These are phyloP conservation scores for Gastrophryne carolinensis DNA, from an alignment of 2,797 vertebrate species.

Conservation along the genomic window DNA sequence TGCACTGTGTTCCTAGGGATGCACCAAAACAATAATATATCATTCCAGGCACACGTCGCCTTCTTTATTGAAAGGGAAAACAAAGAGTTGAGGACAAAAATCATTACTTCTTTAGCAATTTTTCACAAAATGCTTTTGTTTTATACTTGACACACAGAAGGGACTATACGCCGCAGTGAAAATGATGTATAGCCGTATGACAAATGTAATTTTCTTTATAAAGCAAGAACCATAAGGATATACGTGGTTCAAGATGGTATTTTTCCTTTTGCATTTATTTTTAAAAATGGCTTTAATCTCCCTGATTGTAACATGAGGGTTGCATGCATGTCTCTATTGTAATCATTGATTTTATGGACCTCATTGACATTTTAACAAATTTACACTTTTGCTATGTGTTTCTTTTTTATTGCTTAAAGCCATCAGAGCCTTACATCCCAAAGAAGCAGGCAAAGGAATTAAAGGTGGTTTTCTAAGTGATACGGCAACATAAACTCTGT, in stretches of 20 bases:
- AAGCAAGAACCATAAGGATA: slow-evolving; percentile 82
- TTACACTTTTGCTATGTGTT: background rate
- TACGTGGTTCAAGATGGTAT: slow-evolving; percentile 66
- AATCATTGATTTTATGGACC: slow-evolving; percentile 24
- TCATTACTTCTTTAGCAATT: slow-evolving; percentile 95
- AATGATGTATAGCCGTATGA: slow-evolving; percentile 88
- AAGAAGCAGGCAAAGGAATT: slow-evolving; percentile 26
- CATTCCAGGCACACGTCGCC: slow-evolving; percentile 87
- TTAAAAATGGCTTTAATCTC: slow-evolving; percentile 27
- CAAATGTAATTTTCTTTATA: slow-evolving; percentile 85
- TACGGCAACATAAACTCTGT: slow-evolving; percentile 59
- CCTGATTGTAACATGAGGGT: slow-evolving; percentile 7
- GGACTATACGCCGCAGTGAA: slow-evolving; percentile 74
- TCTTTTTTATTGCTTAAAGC: slow-evolving; percentile 14
- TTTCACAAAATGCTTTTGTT: slow-evolving; percentile 98
- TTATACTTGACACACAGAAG: slow-evolving; percentile 84
- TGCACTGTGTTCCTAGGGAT: slow-evolving; percentile 80
- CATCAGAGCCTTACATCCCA: background rate
- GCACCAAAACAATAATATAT: slow-evolving; percentile 88
- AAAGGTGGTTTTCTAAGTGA: slow-evolving; percentile 38
- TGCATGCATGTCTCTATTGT: background rate
- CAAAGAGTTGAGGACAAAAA: slow-evolving; percentile 96
- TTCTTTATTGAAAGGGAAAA: slow-evolving; percentile 99
- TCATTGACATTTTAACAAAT: slow-evolving; percentile 11
- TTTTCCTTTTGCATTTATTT: slow-evolving; percentile 57